Evolutionary conservation across 2,888 invertebrate species (phyloP), one percentile per base, ranked within the genome.

Genomic region (Drosophila seclusa): DNA sequence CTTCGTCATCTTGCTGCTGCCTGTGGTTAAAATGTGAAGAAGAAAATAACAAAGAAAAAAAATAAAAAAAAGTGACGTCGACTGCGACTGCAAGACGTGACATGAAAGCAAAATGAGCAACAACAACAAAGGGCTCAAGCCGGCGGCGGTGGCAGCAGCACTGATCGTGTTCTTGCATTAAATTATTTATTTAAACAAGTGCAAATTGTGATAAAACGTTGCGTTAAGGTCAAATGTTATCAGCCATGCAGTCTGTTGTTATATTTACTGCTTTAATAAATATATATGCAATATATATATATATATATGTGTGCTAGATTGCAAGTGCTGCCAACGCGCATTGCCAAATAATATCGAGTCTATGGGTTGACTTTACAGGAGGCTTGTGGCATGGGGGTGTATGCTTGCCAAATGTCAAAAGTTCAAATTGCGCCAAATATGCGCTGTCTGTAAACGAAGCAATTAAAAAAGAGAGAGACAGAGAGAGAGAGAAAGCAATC

Each of bases 1-100:
- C 90, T 88, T 90, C 90, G 90, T 91, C 90, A 91, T 90, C 89
- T 86, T 84, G 73, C 38, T 55, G 38, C 38, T 29, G 65, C 61
- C 61, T 76, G 54, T 75, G 74, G 63, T 67, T 61, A 59, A 59
- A 45, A 60, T 74, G 48, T 62, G 61, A 70, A 70, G 57, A 75
- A 68, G 21, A 42, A 57, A 57, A 45, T 45, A 45, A 16, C 16
- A 16, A 45, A 42, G 16, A 71, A 76, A 75, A 67, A 76, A 75
- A 67, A 70, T 73, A 75, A 64, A 68, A 70, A 49, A 75, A 61
- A 59, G 62, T 76, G 78, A 70, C 78, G 68, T 68, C 66, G 82
- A 77, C 73, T 52, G 71, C 68, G 74, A 62, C 67, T 58, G 86
- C 68, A 83, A 80, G 89, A 87, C 89, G 82, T 91, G 90, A 91